Evolutionary conservation across 2,797 vertebrate genomes (phyloP), one percentile per base, ranked within the genome.

Genomic region (Anabacerthia variegaticeps): DNA sequence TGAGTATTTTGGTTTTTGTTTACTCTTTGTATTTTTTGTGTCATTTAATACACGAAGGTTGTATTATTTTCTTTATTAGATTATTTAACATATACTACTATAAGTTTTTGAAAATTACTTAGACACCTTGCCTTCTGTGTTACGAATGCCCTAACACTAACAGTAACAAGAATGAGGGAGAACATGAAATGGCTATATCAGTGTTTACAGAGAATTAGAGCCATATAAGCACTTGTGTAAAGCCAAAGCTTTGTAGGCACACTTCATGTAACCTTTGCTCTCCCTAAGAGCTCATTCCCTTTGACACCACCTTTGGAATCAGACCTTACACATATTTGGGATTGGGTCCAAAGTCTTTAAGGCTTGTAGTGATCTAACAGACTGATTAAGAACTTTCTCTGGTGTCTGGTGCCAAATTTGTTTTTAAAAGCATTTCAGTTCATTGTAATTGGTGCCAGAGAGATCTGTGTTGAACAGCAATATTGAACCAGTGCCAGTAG

Each of bases 291-390:
- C 44, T 73, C 32, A 48, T 46, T 92, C 43, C 12, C 7, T 86
- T 90, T 79, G 20, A 55, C 44, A 51, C 3, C 9, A 51, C 28
- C 12, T 84, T 90, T 68, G n/a, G 54, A 94, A 81, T 76, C 26
- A 55, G 78, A 34, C 14, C 34, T 89, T 55, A 30, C 9, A n/a
- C 11, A 9, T 44, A 72, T 63, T 63, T 88, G 55, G 51, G 36
- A 76, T 81, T 72, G 79, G 36, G 56, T 88, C 51, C 66, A 88
- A 88, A 81, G 43, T n/a, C 36, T 74, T 69, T 28, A 86, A 93
- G n/a, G 10, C 11, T 55, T 82, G n/a, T 61, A 62, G 55, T 21
- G 52, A 77, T 87, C 32, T 84, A 73, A 63, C 11, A 76, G 54
- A 48, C 15, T 36, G 54, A 84, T 55, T 73, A 10, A 89, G 21